Evolutionary conservation across 2,888 invertebrate species (phyloP), one percentile per base, ranked within the genome.

Genomic region (Druceiella hillmani): DNA sequence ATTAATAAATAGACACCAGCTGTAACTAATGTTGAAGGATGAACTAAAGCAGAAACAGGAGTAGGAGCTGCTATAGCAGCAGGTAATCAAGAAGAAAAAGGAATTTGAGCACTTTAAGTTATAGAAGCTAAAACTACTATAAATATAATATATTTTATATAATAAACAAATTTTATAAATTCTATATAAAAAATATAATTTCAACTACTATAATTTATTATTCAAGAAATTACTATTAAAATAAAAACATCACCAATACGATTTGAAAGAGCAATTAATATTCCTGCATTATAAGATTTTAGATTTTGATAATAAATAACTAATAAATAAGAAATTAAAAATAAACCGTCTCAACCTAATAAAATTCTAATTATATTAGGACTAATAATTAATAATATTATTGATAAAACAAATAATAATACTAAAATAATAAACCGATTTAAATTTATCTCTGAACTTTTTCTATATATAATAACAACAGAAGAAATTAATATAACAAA

Each of bases 51-150:
- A n/a, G 83, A 83, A 38, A 85, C 78, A 6, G 84, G 84, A 0
- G 84, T 86, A 20, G n/a, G 85, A 28, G 84, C 85, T 0, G 83
- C 81, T 61, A 86, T 86, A 27, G 84, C 84, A 1, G 78, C 79
- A 0, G 86, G 86, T 32, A 85, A 61, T 52, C 85, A 87, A 29
- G 81, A 75, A 44, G 81, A 83, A 79, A 87, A 87, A 31, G 86
- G 85, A 72, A 86, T 78, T 62, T 87, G 85, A 55, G 85, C 86
- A 49, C 84, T 86, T 63, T 87, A 86, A 42, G 84, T 84, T 66
- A 83, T 76, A 35, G 75, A 71, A 0, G 79, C 78, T 49, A 73
- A 59, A 55, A 67, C 62, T 45, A 73, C 55, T 52, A 75, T 63
- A n/a, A 49, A 5, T 0, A 57, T 55, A 59, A 73, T 59, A 51